Evolutionary conservation across 2,888 invertebrate genomes (phyloP), one percentile per base, ranked within the genome.

Genomic region (Penaeus monodon): DNA sequence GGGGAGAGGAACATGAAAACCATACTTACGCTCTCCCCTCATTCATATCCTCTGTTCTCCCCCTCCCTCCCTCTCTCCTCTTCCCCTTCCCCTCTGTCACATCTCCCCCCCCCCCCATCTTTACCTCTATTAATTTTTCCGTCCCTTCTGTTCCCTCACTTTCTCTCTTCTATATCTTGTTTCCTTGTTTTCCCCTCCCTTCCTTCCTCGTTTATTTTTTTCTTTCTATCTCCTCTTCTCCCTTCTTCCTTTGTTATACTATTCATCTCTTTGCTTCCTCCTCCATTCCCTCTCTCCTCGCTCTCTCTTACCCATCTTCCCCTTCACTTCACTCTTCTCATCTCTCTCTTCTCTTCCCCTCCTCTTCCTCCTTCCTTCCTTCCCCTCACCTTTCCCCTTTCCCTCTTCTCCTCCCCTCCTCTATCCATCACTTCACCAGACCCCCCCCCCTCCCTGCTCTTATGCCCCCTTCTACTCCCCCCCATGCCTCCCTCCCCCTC

Each of bases 21-120:
- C 14, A 49, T 49, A 49, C 10, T 49, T 49, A 12, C 33, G 57
- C 49, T 77, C n/a, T 44, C 22, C n/a, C 78, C 1, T 29, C 57
- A 0, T 44, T 8, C 10, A 44, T 44, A 1, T 12, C 49, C 24
- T n/a, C 63, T 63, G 0, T 10, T 29, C 49, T n/a, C 57, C 29
- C 63, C 63, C n/a, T 49, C 10, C 63, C 78, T 57, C 78, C 29
- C 78, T 64, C 78, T 22, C 78, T 64, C 29, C 64, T 78, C 78
- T 64, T 64, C 63, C 78, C 27, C 63, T 78, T 29, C 63, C 77
- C 27, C 78, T 78, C 63, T 78, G 10, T 57, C 57, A 57, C 78
- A 17, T n/a, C 24, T 29, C 57, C 78, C 57, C 64, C 22, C 27
- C 73, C 38, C 73, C 33, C 8, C 22, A 17, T 73, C 73, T 73